Percentiles rank a stretch among this genome's conserved stretches.
Evolutionary conservation across 2,888 invertebrate genomes (phyloP).

Genomic region (Biston betularia): DNA sequence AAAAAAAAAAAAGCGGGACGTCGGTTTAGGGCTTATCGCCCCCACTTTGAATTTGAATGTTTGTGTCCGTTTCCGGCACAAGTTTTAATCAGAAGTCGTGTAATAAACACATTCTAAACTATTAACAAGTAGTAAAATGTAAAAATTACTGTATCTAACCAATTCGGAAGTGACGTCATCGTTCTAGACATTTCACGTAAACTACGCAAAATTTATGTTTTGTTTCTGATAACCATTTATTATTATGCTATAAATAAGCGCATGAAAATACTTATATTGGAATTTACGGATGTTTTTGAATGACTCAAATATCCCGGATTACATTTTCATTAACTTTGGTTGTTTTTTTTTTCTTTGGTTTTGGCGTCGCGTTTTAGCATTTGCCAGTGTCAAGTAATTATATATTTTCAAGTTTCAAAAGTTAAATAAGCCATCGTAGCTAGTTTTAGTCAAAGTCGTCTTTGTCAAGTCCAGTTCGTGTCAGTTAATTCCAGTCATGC

Average conservation of each 20-base stretch:
- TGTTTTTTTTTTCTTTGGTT: too few relatives aligned
- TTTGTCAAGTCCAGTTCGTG: too few relatives aligned
- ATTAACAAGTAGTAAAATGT: neutral
- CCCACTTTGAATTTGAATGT: neutral
- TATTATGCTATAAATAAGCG: constrained; percentile 14
- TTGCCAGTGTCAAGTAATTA: too few relatives aligned
- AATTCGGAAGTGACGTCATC: constrained; percentile 27
- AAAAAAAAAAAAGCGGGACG: too few relatives aligned
- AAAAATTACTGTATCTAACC: neutral
- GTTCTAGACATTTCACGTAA: constrained; percentile 7
- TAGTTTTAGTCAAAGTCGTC: too few relatives aligned
- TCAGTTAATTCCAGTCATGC: too few relatives aligned
- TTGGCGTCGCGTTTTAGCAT: too few relatives aligned
- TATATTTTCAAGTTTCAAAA: too few relatives aligned
- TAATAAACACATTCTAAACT: neutral
- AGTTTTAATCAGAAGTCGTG: neutral
- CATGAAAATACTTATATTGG: neutral
- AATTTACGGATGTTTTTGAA: constrained; percentile 10
- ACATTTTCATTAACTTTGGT: too few relatives aligned
- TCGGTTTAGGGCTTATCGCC: too few relatives aligned
- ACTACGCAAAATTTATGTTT: constrained; percentile 21
- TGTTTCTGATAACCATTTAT: constrained; percentile 15
- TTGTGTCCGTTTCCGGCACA: neutral
- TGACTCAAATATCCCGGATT: neutral
- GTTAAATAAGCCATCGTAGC: too few relatives aligned